These are phyloP conservation scores for Coccyzus lansbergi DNA, from an alignment of 2,797 vertebrate species.

Conservation along the genomic window DNA sequence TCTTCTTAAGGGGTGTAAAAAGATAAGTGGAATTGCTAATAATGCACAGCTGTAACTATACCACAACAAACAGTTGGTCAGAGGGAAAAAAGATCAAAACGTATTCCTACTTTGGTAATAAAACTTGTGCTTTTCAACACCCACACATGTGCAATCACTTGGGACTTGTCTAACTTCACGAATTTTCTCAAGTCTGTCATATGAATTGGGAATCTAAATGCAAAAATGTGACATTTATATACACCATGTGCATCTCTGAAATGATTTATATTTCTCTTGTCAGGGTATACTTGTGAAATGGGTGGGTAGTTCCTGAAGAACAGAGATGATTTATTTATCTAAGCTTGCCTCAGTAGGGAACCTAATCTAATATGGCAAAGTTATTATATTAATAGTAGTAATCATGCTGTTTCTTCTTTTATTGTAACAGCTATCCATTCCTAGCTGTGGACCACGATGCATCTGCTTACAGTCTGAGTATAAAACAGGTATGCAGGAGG, in stretches of 20 bases:
- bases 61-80: background rate
- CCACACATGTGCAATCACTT: background rate
- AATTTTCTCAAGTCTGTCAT: constrained; percentile 38
- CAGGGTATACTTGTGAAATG: background rate
- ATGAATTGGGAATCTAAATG: constrained; percentile 51
- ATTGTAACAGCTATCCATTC: background rate
- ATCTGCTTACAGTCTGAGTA: background rate
- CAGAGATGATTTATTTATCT: background rate
- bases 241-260: background rate
- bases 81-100: background rate
- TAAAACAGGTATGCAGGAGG: background rate
- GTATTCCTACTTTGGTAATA: background rate
- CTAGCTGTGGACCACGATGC: background rate
- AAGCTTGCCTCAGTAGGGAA: background rate
- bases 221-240: background rate
- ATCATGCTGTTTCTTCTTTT: background rate
- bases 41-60: background rate
- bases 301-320: background rate
- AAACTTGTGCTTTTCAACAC: constrained; percentile 35
- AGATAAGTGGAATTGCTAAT: background rate
- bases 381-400: background rate
- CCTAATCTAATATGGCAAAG: background rate
- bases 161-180: constrained; percentile 24
- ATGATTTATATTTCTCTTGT: background rate
- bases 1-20: background rate